These are phyloP conservation scores for Adineta ricciae DNA, from an alignment of 2,888 invertebrate genomes.

Conservation along the genomic window DNA sequence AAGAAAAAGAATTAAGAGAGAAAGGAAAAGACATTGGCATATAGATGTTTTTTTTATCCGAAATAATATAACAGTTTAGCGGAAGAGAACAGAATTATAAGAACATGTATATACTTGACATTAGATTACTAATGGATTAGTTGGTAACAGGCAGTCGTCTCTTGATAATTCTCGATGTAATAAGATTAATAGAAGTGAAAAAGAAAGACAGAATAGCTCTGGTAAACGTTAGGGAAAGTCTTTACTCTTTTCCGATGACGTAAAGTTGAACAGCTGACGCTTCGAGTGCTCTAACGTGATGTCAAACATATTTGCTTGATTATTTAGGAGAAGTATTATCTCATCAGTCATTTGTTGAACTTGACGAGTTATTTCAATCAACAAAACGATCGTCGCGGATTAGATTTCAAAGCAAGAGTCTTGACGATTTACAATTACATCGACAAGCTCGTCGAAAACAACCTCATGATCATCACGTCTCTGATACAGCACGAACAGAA, in stretches of 20 bases:
- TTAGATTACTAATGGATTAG: not conserved
- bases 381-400: not conserved
- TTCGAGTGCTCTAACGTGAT: not conserved
- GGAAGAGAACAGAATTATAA: not conserved
- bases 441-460: not conserved
- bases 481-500: slow-evolving; percentile 5
- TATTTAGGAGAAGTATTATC: not conserved
- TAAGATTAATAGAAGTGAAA: not conserved
- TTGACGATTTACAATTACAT: not conserved
- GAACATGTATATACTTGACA: not conserved
- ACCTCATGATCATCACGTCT: not conserved
- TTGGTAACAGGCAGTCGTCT: not conserved
- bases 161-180: not conserved
- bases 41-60: not conserved
- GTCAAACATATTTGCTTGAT: not conserved
- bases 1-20: not conserved
- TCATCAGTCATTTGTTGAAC: not conserved
- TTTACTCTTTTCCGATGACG: not conserved
- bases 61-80: not conserved
- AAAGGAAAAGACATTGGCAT: not conserved
- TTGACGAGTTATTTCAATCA: not conserved
- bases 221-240: not conserved
- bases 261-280: not conserved
- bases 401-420: not conserved
- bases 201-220: not conserved